Percentiles rank a stretch among this genome's conserved stretches.
Evolutionary conservation across 2,888 invertebrate species (phyloP).

Genomic region (Drosophila percnosoma): DNA sequence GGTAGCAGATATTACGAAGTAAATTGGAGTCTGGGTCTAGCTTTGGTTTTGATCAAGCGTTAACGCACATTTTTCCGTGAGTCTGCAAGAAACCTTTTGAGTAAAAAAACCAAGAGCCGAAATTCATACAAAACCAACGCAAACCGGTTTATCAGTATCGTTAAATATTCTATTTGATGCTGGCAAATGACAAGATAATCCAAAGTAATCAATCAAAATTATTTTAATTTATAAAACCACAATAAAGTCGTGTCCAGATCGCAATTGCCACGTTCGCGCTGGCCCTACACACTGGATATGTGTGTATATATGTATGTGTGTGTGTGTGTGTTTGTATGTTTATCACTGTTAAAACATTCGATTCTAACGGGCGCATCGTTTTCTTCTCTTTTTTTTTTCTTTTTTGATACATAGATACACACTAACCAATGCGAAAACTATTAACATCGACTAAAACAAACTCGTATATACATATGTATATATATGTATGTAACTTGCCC

Average conservation of each 20-base stretch:
- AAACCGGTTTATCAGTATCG: conserved; percentile 81
- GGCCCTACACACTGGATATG: conserved; percentile 19
- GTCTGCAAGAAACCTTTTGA: conserved; percentile 62
- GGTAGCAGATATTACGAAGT: conserved; percentile 36
- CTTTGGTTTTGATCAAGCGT: conserved; percentile 57
- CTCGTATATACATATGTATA: neutral
- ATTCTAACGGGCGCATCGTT: conserved; percentile 1
- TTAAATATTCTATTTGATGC: conserved; percentile 83
- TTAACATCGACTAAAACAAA: neutral
- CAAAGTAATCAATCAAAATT: conserved; percentile 84
- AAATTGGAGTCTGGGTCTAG: conserved; percentile 31
- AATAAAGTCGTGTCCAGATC: conserved; percentile 76
- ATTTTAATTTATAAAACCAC: conserved; percentile 82
- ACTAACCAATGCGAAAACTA: neutral
- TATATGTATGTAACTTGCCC: neutral
- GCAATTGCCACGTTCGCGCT: conserved; percentile 70
- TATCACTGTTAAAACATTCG: neutral
- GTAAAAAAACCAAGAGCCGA: conserved; percentile 42
- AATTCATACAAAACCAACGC: conserved; percentile 65
- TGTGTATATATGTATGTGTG: neutral
- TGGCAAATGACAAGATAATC: conserved; percentile 84
- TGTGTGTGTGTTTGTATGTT: neutral
- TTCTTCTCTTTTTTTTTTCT: neutral
- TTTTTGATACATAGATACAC: neutral
- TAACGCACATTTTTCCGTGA: conserved; percentile 66